These are phyloP conservation scores for Galago senegalensis DNA, from an alignment of 2,797 vertebrate species.

Conservation along the genomic window DNA sequence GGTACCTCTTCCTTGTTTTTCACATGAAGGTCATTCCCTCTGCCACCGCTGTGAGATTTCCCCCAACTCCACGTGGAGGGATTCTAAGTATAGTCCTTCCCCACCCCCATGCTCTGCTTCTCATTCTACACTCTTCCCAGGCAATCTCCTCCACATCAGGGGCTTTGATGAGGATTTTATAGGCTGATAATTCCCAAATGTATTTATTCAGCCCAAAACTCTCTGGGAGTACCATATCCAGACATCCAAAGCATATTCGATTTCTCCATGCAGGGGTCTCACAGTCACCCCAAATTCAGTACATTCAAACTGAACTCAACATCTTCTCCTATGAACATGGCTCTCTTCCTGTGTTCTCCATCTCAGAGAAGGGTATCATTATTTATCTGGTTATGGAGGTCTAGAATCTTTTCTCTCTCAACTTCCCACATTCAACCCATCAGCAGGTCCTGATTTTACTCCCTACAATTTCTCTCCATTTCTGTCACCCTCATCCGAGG, in stretches of 20 bases:
- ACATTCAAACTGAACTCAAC: background rate
- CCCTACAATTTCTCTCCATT: background rate
- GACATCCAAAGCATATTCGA: background rate
- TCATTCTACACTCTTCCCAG: background rate
- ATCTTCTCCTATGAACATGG: background rate
- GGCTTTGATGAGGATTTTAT: background rate
- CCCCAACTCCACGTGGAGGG: background rate
- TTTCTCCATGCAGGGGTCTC: background rate
- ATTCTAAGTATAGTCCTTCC: background rate
- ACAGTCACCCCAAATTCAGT: background rate
- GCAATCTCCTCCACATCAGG: background rate
- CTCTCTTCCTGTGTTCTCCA: background rate
- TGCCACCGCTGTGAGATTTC: background rate
- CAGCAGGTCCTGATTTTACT: background rate
- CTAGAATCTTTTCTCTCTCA: background rate
- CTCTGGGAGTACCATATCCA: background rate
- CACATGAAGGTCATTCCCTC: background rate
- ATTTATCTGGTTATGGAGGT: accelerated
- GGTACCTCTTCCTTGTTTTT: background rate
- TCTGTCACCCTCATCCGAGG: background rate
- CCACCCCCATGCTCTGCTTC: background rate
- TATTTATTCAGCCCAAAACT: background rate
- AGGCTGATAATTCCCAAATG: background rate
- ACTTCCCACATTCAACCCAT: background rate
- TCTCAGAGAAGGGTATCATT: background rate